These are phyloP conservation scores for Nannospalax galili DNA, from an alignment of 2,113 vertebrate genomes.

Conservation along the genomic window DNA sequence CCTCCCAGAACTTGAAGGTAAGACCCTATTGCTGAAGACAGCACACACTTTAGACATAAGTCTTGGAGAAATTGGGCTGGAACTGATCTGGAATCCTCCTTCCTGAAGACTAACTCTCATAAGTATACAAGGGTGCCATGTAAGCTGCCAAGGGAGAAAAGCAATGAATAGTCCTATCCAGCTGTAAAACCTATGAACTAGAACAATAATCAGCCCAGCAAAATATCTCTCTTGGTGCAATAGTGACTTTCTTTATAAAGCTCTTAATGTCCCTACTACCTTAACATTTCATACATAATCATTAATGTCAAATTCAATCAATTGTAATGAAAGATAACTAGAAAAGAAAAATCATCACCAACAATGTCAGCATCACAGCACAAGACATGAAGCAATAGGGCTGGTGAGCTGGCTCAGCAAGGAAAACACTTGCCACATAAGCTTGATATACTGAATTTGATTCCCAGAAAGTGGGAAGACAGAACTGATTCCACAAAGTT, in stretches of 20 bases:
- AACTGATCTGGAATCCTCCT: too few species aligned
- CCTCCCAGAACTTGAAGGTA: too few species aligned
- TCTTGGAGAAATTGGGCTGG: too few species aligned
- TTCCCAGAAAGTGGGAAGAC: background rate
- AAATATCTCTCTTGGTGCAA: too few species aligned
- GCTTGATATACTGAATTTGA: background rate
- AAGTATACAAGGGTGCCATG: too few species aligned
- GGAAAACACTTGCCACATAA: background rate
- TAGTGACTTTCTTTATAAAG: constrained; percentile 20
- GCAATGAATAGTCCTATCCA: too few species aligned
- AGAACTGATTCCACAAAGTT: background rate
- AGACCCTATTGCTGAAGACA: too few species aligned
- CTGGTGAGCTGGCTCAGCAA: background rate
- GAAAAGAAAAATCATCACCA: constrained; percentile 12
- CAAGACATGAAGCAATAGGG: background rate
- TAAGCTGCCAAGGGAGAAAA: too few species aligned
- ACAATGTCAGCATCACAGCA: background rate
- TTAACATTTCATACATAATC: background rate
- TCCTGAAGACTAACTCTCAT: too few species aligned
- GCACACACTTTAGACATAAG: too few species aligned
- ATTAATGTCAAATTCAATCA: background rate
- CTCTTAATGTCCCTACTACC: background rate
- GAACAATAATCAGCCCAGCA: too few species aligned
- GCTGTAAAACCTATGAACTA: too few species aligned
- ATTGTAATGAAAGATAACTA: background rate